Percentiles rank a stretch among this genome's conserved stretches.
Evolutionary conservation across 2,113 vertebrate genomes (phyloP).

Genomic region (Bolborhynchus lineola): DNA sequence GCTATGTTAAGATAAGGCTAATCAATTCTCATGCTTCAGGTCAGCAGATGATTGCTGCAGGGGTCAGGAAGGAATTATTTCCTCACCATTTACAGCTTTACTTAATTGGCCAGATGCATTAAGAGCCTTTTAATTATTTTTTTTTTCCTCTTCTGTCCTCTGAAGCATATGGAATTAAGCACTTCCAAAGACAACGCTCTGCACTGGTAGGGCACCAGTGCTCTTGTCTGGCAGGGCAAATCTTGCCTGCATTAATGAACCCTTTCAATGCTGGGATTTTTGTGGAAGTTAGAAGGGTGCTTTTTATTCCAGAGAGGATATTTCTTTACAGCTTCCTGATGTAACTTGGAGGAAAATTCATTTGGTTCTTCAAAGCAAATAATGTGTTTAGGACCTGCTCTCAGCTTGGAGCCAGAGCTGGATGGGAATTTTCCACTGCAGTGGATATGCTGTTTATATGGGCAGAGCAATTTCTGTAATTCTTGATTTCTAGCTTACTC

Average conservation of each 20-base stretch:
- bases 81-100: slow-evolving; percentile 61
- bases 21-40: slow-evolving; percentile 68
- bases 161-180: slow-evolving; percentile 28
- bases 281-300: neutral
- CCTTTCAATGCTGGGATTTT: neutral
- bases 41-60: slow-evolving; percentile 63
- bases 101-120: slow-evolving; percentile 73
- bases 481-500: neutral
- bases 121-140: slow-evolving; percentile 63
- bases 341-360: neutral
- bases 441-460: neutral
- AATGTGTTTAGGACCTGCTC: neutral
- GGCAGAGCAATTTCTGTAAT: neutral
- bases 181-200: neutral
- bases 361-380: neutral
- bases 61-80: slow-evolving; percentile 67
- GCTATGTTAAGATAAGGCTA: slow-evolving; percentile 44
- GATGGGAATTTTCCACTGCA: neutral
- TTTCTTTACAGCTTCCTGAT: neutral
- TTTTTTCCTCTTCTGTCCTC: neutral
- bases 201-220: neutral
- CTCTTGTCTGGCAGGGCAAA: neutral
- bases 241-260: neutral
- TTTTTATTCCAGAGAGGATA: neutral
- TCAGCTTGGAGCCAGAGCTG: neutral